Evolutionary conservation across 2,113 vertebrate species (phyloP), one percentile per base, ranked within the genome.

Genomic region (Dicaeum eximium): DNA sequence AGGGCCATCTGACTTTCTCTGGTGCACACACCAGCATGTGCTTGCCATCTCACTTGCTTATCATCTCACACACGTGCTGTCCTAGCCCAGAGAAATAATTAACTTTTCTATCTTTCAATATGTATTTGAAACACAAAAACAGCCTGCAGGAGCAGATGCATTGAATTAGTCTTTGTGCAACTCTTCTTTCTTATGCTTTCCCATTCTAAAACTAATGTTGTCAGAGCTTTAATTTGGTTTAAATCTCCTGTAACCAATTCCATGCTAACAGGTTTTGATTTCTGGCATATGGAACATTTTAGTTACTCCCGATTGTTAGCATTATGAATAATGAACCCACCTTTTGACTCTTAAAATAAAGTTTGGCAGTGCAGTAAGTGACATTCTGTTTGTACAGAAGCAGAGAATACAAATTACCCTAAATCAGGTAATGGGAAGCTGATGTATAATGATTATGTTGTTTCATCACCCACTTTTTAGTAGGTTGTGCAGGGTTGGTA

Each of bases 331-430:
- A 95, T 90, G 94, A 96, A 91, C 80, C 92, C 62, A 94, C 93
- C 81, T 97, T 96, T 96, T 97, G 96, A 86, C 88, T 96, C 85
- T 93, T 95, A 88, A 96, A 97, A 95, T 96, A 85, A 92, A 90
- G 92, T 95, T 97, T 96, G 93, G 80, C 86, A 87, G 75, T 93
- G 81, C 71, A 82, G 78, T 89, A 95, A 94, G 90, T 95, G 91
- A 79, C 65, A 21, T 97, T 91, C 82, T 97, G 85, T 89, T 95
- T 97, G 90, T 80, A 91, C 50, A 86, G 88, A 84, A 66, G 90
- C 95, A 84, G 70, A 91, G 96, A 97, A 97, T 97, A 95, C 88
- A 97, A 97, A 97, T 96, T 95, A 80, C 83, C 44, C 73, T 95
- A 94, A 93, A 95, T 95, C 88, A 90, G 91, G 95, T 95, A 97